A percentile compares a stretch with the other conserved stretches of the same genome.
These are phyloP conservation scores for Danio kyathit DNA, from an alignment of 2,797 vertebrate genomes.

Conservation along the genomic window DNA sequence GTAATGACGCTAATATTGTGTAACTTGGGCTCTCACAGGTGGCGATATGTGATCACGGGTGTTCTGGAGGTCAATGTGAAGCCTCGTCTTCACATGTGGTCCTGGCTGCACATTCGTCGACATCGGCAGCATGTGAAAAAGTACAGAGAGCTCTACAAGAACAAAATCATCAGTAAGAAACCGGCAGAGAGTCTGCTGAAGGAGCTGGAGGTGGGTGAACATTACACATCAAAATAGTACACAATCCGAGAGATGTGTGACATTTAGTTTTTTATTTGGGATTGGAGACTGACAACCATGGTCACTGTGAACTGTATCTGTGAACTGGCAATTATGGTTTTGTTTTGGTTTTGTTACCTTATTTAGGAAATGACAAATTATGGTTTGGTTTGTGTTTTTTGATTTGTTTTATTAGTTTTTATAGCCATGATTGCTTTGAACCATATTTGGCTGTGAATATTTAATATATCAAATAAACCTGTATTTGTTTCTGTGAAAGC, in stretches of 20 bases:
- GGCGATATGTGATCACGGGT: constrained; percentile 87
- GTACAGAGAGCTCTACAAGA: constrained; percentile 91
- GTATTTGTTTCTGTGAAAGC: not conserved
- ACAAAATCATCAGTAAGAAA: constrained; percentile 92
- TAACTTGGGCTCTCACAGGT: constrained; percentile 77
- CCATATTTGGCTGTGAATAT: not conserved
- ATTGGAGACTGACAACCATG: not conserved
- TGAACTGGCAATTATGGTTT: not conserved
- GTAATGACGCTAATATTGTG: too few relatives aligned
- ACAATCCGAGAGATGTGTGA: not conserved
- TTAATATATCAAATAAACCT: too few relatives aligned
- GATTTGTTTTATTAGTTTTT: not conserved
- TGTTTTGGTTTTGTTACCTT: not conserved
- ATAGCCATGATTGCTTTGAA: not conserved
- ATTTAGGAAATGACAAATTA: too few relatives aligned
- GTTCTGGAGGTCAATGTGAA: constrained; percentile 91
- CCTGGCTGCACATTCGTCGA: constrained; percentile 86
- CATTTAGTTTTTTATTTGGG: not conserved
- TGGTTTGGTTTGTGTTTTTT: too few relatives aligned
- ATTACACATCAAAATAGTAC: not conserved
- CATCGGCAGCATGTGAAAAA: constrained; percentile 86
- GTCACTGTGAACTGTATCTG: not conserved
- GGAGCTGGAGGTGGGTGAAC: constrained; percentile 81
- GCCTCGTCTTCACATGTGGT: constrained; percentile 94
- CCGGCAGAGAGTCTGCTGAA: constrained; percentile 81